Base-by-base conservation (phyloP, 2,797 vertebrate species). In the Melanotaenia pygmaea region DNA sequence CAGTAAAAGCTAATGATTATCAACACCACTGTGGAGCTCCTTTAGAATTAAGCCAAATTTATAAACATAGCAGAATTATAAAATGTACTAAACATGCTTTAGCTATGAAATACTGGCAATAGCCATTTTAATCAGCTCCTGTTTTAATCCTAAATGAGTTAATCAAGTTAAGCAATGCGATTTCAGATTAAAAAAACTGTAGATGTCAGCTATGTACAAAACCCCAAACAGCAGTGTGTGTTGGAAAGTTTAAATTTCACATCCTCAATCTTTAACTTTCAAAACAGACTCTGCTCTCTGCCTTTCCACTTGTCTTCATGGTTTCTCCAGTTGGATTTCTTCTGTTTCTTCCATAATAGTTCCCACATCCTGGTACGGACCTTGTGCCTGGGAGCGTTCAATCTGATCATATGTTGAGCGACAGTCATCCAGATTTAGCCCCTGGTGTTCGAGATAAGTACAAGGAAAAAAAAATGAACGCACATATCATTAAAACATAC, bases 351-450 rank as follows among this genome's bases (percentile, higher is more conserved):
- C 91, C 1, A 77, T 69, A 53, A 89, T 57, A 64, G 74, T 94
- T 58, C 90, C 92, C 71, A 97, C 96, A 22, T 97, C 96, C 85
- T 97, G 92, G 87, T 97, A 97, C 1, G 91, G 94, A 60, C 91
- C 92, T 18, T 92, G 91, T 61, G 78, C 79, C 43, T 91, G 92
- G 37, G 86, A 83, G 24, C 94, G 91, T 30, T 96, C 95, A 43
- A 97, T 97, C 86, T 96, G 95, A 83, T 97, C 96, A 20, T 98
- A 98, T 76, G 95, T 88, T 59, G 94, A 81, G 57, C 80, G 85
- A 59, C 95, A 96, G 2, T 97, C 95, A 0, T 97, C 96, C 3
- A 97, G 83, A 83, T 96, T 96, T 20, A 97, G 91, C 37, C 96
- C 96, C 96, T 97, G 70, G 20, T 20, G 59, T 72, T 30, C 24